A percentile compares a stretch with the other conserved stretches of the same genome.
Evolutionary conservation across 1,140 invertebrate species (phyloP).

Genomic region (Glossosoma conforme): DNA sequence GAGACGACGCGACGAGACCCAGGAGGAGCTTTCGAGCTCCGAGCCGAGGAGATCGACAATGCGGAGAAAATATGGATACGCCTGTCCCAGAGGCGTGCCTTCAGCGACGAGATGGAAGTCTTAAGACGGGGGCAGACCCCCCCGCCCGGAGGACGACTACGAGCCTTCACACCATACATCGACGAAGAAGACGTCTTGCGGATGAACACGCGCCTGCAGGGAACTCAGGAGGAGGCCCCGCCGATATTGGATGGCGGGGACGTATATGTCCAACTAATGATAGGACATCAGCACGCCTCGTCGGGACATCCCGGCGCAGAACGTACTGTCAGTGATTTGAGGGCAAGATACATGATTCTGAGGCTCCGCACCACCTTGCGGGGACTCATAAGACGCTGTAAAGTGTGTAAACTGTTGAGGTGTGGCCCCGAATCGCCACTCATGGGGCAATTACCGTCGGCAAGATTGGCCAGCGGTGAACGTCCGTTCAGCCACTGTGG

Average conservation of each 20-base stretch:
- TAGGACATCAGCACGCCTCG: too few species aligned
- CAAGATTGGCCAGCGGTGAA: constrained; percentile 24
- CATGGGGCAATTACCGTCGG: constrained; percentile 27
- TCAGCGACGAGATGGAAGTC: background rate
- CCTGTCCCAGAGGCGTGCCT: background rate
- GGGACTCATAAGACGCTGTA: background rate
- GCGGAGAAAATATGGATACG: background rate
- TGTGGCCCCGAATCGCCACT: constrained; percentile 4
- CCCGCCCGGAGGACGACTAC: too few species aligned
- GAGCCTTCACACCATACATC: too few species aligned
- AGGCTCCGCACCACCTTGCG: background rate
- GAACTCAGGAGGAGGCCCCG: too few species aligned
- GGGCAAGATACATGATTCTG: background rate
- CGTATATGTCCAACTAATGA: too few species aligned
- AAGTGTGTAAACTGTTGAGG: background rate
- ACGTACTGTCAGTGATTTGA: background rate
- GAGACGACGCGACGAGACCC: too few species aligned
- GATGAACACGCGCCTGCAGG: background rate
- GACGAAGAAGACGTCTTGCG: background rate
- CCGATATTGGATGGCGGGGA: too few species aligned
- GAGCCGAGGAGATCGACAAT: background rate
- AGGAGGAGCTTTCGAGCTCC: background rate
- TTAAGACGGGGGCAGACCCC: background rate
- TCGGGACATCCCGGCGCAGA: background rate
- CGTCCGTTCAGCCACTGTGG: constrained; percentile 32